Percentiles rank a stretch among this genome's conserved stretches.
phyloP scores from a whole-genome alignment of 1,140 invertebrate genomes.

The Drosophila nannoptera region DNA sequence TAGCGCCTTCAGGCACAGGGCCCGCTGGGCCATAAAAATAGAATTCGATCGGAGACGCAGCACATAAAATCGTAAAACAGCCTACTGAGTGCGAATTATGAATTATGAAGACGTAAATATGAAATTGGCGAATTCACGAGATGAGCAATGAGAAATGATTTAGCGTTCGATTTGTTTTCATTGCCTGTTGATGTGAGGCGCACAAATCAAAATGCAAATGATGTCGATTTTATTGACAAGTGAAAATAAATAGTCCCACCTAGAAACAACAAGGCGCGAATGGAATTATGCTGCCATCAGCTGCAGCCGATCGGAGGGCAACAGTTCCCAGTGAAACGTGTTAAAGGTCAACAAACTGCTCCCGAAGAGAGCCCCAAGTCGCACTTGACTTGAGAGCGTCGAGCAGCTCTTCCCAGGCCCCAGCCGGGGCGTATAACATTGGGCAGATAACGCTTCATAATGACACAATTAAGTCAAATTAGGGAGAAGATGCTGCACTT shows the following conservation, averaged over 20 bases:
- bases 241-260: slow-evolving; percentile 47
- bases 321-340: not conserved
- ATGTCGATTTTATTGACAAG: slow-evolving; percentile 60
- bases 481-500: slow-evolving; percentile 35
- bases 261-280: slow-evolving; percentile 27
- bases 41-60: slow-evolving; percentile 35
- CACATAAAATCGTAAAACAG: slow-evolving; percentile 36
- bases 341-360: slow-evolving; percentile 34
- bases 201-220: slow-evolving; percentile 50
- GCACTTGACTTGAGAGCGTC: slow-evolving; percentile 66
- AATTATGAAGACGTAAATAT: slow-evolving; percentile 61
- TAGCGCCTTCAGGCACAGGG: not conserved
- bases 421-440: not conserved
- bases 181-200: slow-evolving; percentile 25
- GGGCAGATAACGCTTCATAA: slow-evolving; percentile 56
- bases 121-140: slow-evolving; percentile 38
- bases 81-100: slow-evolving; percentile 54
- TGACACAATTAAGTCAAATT: slow-evolving; percentile 73
- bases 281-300: not conserved
- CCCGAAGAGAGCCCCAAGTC: slow-evolving; percentile 21
- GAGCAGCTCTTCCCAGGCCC: slow-evolving; percentile 17
- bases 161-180: slow-evolving; percentile 50
- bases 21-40: slow-evolving; percentile 36
- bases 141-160: slow-evolving; percentile 32
- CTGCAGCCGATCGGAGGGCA: not conserved